Percentiles rank a stretch among this genome's conserved stretches.
Conservation (phyloP, 2,113 vertebrate genomes). For the Strix aluco region DNA sequence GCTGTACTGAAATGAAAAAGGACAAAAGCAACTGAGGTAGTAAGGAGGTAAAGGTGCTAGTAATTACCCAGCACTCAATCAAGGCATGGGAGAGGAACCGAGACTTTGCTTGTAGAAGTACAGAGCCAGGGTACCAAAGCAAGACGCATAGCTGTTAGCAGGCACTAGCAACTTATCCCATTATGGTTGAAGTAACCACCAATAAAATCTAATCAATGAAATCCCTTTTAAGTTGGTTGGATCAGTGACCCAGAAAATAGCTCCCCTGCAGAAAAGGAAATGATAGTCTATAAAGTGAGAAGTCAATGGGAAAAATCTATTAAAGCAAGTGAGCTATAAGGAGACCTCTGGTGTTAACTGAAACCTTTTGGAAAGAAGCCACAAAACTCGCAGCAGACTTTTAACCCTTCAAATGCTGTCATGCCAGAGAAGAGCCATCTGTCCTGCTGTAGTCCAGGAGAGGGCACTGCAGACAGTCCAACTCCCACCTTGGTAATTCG, state of each 20-base stretch:
- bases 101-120: not conserved
- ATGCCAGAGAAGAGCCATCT: not conserved
- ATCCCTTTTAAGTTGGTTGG: conserved; percentile 81
- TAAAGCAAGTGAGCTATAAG: conserved; percentile 71
- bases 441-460: not conserved
- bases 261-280: conserved; percentile 87
- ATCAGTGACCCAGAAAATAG: conserved; percentile 91
- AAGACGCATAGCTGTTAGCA: conserved; percentile 14
- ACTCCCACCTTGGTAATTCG: fast-evolving
- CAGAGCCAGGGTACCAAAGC: not conserved
- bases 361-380: conserved; percentile 78
- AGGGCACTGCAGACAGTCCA: not conserved
- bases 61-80: not conserved
- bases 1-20: not conserved
- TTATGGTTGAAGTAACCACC: conserved; percentile 70
- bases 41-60: not conserved
- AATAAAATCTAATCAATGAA: conserved; percentile 86
- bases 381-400: conserved; percentile 19
- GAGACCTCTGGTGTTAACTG: conserved; percentile 76
- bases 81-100: not conserved
- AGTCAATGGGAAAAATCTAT: conserved; percentile 82
- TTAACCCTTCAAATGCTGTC: conserved; percentile 54
- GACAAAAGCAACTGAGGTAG: not conserved
- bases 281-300: conserved; percentile 83
- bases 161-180: conserved; percentile 28